phyloP scores from a whole-genome alignment of 2,888 invertebrate genomes.

The Drosophila peninsularis region DNA sequence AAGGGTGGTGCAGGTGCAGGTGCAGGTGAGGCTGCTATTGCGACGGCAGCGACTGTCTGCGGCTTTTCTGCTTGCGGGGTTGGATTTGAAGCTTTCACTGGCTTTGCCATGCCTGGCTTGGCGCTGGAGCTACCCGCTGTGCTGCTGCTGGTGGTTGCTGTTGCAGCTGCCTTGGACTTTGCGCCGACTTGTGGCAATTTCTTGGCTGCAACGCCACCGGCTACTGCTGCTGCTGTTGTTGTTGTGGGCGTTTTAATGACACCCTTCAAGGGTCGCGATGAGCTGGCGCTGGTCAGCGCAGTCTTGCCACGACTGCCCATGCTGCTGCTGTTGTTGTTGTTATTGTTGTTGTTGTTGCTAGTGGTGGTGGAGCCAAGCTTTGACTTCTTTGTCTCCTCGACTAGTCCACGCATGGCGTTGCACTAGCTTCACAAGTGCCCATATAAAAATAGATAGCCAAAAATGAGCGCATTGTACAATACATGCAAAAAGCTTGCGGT shows the following conservation, averaged over 20 bases:
- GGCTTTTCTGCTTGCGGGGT: conserved; percentile 50
- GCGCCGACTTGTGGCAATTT: conserved; percentile 64
- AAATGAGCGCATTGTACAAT: conserved; percentile 50
- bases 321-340: conserved; percentile 59
- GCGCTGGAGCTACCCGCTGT: conserved; percentile 25
- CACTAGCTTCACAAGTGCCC: conserved; percentile 25
- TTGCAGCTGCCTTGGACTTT: conserved; percentile 47
- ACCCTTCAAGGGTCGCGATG: conserved; percentile 54
- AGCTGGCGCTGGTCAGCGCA: conserved; percentile 66
- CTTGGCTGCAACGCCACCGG: conserved; percentile 30
- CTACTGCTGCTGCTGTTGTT: conserved; percentile 25
- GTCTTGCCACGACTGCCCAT: conserved; percentile 39
- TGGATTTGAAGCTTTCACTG: conserved; percentile 65
- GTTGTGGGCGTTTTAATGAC: conserved; percentile 51
- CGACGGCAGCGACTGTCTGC: conserved; percentile 6
- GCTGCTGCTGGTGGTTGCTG: conserved; percentile 38
- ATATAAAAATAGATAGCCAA: conserved; percentile 65
- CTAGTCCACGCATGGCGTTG: conserved; percentile 81
- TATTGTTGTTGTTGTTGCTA: conserved; percentile 56
- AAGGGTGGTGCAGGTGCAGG: conserved; percentile 4
- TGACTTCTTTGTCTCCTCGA: conserved; percentile 82
- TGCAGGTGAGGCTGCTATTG: conserved; percentile 19
- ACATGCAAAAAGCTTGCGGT: conserved; percentile 33
- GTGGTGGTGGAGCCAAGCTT: conserved; percentile 73
- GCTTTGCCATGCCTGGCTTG: conserved; percentile 35